Evolutionary conservation across 2,888 invertebrate species (phyloP), one percentile per base, ranked within the genome.

Genomic region (Drosophila austrosaltans): DNA sequence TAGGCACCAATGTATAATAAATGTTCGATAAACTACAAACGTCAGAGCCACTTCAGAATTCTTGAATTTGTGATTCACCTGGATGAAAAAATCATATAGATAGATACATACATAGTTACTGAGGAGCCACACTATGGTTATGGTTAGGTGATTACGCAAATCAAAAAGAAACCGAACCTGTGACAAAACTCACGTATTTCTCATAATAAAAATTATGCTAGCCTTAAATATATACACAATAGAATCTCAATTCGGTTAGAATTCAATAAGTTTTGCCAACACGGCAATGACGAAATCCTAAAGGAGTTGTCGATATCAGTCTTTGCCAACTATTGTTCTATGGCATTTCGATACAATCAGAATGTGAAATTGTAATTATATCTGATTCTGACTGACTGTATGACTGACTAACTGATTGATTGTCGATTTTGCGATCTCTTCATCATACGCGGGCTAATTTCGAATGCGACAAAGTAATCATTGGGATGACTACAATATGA

Each of bases 201-300:
- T 72, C 66, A 77, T 80, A 79, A 78, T 60, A 76, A 74, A 71
- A 82, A 85, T 84, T 87, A 85, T 85, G 85, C 77, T 85, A 74
- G 66, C 81, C 85, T 75, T 76, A 77, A 75, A 78, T 64, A 69
- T 5, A 30, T 28, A 36, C 44, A 12, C 53, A 63, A 36, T 63
- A 63, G 63, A 36, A 53, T 53, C 39, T 28, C 25, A 7, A 28
- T 42, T 25, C 16, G 30, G 36, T 36, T 30, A 20, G 36, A 53
- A 62, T 25, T 61, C 61, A 12, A 48, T 32, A n/a, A 53, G 44
- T 12, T n/a, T 53, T 32, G 32, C 16, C 7, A 40, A 53, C 69
- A 39, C 12, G 59, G 42, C 39, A 44, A 66, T 66, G 67, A 57
- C 54, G 48, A n/a, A 56, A 71, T 56, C 44, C 61, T 22, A 48